Evolutionary conservation across 2,113 vertebrate genomes (phyloP).

Genomic region (Zapus hudsonius): DNA sequence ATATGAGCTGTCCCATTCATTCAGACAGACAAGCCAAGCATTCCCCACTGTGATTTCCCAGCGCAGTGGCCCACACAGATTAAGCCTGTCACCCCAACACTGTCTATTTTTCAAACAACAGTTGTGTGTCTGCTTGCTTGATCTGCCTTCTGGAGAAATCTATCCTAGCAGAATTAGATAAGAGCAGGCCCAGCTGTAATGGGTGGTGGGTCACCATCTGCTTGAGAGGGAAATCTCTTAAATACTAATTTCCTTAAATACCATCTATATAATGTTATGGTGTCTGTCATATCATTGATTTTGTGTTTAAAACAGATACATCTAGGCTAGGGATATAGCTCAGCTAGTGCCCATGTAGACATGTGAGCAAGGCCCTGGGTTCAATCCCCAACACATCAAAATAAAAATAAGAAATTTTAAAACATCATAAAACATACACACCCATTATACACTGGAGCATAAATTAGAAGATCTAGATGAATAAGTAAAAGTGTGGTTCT

Average conservation of each 20-base stretch:
- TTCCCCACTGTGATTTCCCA: background rate
- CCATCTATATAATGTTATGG: background rate
- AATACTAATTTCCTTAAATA: constrained; percentile 20
- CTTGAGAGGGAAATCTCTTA: background rate
- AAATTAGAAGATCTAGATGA: background rate
- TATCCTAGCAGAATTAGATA: constrained; percentile 41
- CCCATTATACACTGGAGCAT: background rate
- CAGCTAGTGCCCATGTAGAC: background rate
- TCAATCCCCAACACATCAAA: background rate
- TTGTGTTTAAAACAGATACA: background rate
- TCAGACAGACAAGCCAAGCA: background rate
- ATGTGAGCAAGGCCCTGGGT: too few relatives aligned
- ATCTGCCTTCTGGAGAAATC: constrained; percentile 29
- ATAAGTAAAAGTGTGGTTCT: background rate
- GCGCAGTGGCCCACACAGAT: background rate
- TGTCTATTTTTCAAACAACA: constrained; percentile 40
- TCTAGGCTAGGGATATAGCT: background rate
- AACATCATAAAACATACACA: background rate
- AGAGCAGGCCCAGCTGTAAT: background rate
- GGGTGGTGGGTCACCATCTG: background rate
- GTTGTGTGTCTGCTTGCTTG: constrained; percentile 17
- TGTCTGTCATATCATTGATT: background rate
- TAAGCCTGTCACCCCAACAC: constrained; percentile 30
- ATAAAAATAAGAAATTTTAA: background rate
- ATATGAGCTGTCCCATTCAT: background rate